A percentile compares a stretch with the other conserved stretches of the same genome.
Evolutionary conservation across 2,888 invertebrate species (phyloP).

Genomic region (Platycheirus albimanus): DNA sequence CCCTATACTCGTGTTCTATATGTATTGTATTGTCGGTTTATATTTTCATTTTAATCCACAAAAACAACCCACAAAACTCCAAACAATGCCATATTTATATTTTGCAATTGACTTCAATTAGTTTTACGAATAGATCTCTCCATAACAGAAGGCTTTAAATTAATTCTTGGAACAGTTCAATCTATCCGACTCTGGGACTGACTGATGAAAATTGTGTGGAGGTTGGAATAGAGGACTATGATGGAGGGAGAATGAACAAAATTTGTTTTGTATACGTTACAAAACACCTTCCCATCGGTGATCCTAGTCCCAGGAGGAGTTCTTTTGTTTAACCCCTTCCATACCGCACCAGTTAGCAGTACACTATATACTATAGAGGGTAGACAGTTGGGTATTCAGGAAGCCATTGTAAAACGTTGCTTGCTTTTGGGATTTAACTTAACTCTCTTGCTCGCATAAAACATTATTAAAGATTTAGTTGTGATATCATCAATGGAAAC

Average conservation of each 20-base stretch:
- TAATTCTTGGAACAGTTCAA: constrained; percentile 63
- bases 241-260: constrained; percentile 15
- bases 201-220: background rate
- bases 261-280: constrained; percentile 62
- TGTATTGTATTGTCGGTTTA: constrained; percentile 13
- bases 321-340: constrained; percentile 11
- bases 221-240: background rate
- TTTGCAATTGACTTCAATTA: constrained; percentile 70
- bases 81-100: constrained; percentile 55
- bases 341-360: too few species aligned
- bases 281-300: constrained; percentile 34
- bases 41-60: constrained; percentile 52
- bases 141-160: constrained; percentile 63
- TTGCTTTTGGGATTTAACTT: constrained; percentile 69
- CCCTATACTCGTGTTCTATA: too few species aligned
- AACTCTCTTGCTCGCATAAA: constrained; percentile 62
- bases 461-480: constrained; percentile 72
- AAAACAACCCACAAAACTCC: constrained; percentile 37
- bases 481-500: constrained; percentile 65
- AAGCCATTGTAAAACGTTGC: constrained; percentile 40
- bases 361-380: background rate
- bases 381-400: background rate
- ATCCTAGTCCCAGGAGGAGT: background rate
- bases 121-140: constrained; percentile 54
- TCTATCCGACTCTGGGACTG: constrained; percentile 18